phyloP scores from a whole-genome alignment of 53 echinoderm and acorn worm species.

The Stichopus horrens region DNA sequence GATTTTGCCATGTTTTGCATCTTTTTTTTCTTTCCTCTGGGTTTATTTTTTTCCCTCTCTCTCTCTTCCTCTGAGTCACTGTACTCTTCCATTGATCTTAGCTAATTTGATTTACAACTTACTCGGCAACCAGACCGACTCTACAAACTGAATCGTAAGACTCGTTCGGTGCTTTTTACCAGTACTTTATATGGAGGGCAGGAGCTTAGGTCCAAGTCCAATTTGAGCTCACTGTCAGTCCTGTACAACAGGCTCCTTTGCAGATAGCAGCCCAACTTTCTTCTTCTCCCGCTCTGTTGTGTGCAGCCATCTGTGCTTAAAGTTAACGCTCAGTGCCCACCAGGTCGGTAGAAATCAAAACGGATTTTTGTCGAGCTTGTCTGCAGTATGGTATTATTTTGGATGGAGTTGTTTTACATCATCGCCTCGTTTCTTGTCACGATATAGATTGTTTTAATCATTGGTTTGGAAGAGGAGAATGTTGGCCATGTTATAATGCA shows the following conservation, averaged over 20 bases:
- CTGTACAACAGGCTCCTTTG: neutral
- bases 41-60: neutral
- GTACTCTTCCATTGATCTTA: constrained; percentile 32
- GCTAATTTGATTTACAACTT: constrained; percentile 38
- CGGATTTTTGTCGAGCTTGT: neutral
- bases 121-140: constrained; percentile 10
- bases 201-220: constrained; percentile 1
- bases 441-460: neutral
- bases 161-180: neutral
- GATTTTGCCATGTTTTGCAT: neutral
- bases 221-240: too few relatives aligned
- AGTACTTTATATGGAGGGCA: neutral
- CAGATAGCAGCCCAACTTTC: neutral
- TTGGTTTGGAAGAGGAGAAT: neutral
- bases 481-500: neutral
- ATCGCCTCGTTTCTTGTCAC: neutral
- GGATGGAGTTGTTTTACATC: neutral
- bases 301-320: neutral
- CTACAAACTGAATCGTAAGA: neutral
- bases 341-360: constrained; percentile 6
- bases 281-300: neutral
- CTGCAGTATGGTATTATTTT: neutral
- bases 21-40: neutral
- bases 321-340: constrained; percentile 7
- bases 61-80: constrained; percentile 32